These are phyloP conservation scores for Sinocyclocheilus anshuiensis DNA, from an alignment of 2,113 vertebrate species.

Conservation along the genomic window DNA sequence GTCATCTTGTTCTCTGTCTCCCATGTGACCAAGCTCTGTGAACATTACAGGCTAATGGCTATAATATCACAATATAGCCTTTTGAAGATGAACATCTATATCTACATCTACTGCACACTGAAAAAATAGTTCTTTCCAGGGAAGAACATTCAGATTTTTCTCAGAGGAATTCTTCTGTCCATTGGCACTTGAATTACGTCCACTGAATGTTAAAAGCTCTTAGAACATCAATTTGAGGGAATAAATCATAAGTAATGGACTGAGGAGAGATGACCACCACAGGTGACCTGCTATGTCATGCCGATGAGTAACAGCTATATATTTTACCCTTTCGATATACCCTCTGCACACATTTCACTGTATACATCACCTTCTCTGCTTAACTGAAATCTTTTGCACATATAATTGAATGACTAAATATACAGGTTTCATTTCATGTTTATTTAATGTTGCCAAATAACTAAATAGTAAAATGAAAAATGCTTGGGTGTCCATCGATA, in stretches of 20 bases:
- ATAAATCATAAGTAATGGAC: conserved; percentile 34
- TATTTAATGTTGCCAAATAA: background rate
- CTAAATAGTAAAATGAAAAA: background rate
- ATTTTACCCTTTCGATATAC: conserved; percentile 23
- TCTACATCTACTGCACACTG: background rate
- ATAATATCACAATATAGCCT: background rate
- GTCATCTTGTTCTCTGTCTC: conserved; percentile 95
- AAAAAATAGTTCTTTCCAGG: too few species aligned
- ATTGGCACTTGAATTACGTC: background rate
- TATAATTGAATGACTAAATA: too few species aligned
- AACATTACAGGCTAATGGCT: conserved; percentile 29
- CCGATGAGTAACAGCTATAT: conserved; percentile 39
- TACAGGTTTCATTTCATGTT: too few species aligned
- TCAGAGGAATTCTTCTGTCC: background rate
- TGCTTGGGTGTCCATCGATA: background rate
- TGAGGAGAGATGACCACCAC: conserved; percentile 2
- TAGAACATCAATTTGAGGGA: conserved; percentile 19
- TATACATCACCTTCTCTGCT: background rate
- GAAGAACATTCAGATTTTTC: background rate
- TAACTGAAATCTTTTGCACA: too few species aligned
- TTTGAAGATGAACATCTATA: conserved; percentile 10
- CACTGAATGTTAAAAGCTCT: conserved; percentile 2
- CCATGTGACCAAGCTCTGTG: conserved; percentile 93
- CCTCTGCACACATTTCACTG: background rate
- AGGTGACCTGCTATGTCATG: conserved; percentile 43